Base-by-base conservation (phyloP, 64 coral and sea anemone species). In the Dendrophyllia cribrosa region DNA sequence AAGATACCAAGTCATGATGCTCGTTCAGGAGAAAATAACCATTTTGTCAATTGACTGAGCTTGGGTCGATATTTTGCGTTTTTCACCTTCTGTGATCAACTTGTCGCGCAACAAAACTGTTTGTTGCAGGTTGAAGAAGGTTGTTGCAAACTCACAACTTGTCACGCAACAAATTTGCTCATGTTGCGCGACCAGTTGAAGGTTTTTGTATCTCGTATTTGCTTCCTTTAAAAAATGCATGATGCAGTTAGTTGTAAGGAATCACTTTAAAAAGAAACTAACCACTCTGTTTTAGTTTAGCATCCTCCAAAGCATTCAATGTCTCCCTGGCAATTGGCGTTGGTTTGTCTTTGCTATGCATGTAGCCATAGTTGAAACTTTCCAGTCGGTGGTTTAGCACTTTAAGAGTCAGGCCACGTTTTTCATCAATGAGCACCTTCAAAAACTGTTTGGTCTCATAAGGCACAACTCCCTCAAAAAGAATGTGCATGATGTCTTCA, bases 401-500 rank as follows among this genome's bases (percentile, higher is more conserved):
- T 61, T 86, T 92, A 25, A 92, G 58, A 9, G 82, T 92, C 13
- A 92, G 15, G 25, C 10, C 64, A 25, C 56, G 60, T 48, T 76
- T 34, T 52, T 86, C 73, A 92, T 92, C 82, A 69, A 92, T 78
- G 0, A 92, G 47, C 23, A 66, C 68, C 63, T 67, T 92, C 43
- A 86, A 50, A 58, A 92, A 46, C 14, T n/a, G 70, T 26, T 92
- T 92, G 0, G 90, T 86, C 77, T 93, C 61, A 58, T 86, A 86
- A 66, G 90, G 82, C 34, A 92, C 83, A 25, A 83, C 58, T 67
- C 90, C 90, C 15, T 92, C 71, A 63, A 92, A 50, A 3, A 92
- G 56, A 72, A 91, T 59, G 80, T 91, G 77, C 89, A 91, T 91
- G 16, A 83, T 91, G 17, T 91, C 89, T 70, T 91, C 61, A 44